Evolutionary conservation across 23 tunicate genomes (phyloP), one percentile per base, ranked within the genome.

Genomic region (Clavelina lepadiformis): DNA sequence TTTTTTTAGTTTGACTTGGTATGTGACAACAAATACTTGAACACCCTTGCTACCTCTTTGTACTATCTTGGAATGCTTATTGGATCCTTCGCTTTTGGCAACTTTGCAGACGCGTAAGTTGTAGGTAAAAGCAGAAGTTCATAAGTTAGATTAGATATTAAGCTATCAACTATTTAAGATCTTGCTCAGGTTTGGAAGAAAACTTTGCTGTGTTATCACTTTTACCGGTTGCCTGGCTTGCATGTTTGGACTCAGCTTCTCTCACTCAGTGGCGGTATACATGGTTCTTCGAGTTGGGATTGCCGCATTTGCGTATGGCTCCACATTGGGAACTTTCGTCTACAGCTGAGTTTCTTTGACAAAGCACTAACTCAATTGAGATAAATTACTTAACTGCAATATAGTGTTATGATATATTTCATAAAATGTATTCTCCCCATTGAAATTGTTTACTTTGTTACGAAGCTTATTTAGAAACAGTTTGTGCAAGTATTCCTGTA

Each of bases 31-130:
- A 38, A 38, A 24, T 65, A 65, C 2, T 54, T 65, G 0, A 37
- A 21, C 1, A 37, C 71, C 22, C 25, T 65, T 37, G 30, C 71
- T 30, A 65, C 71, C 31, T 65, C 71, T 22, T 0, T 65, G 45
- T 65, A 65, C 56, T 38, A 38, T 20, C 30, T 30, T 7, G 71
- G 71, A 18, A 65, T 65, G 54, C 36, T 65, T 30, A 23, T 65
- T 31, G 71, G 71, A 19, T 65, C 71, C 5, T 18, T 44, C 15
- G 26, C 38, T 11, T 37, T 65, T 38, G 71, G 71, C n/a, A 65
- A 65, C 56, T 23, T 65, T 18, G 53, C 71, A 26, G 71, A 65
- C 56, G 24, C 38, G 71, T 65, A 59, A 59, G 65, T 4, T n/a
- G n/a, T n/a, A n/a, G n/a, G n/a, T n/a, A n/a, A n/a, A n/a, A n/a